A percentile compares a stretch with the other conserved stretches of the same genome.
Evolutionary conservation across 2,888 invertebrate species (phyloP).

Genomic region (Diloba caeruleocephala): DNA sequence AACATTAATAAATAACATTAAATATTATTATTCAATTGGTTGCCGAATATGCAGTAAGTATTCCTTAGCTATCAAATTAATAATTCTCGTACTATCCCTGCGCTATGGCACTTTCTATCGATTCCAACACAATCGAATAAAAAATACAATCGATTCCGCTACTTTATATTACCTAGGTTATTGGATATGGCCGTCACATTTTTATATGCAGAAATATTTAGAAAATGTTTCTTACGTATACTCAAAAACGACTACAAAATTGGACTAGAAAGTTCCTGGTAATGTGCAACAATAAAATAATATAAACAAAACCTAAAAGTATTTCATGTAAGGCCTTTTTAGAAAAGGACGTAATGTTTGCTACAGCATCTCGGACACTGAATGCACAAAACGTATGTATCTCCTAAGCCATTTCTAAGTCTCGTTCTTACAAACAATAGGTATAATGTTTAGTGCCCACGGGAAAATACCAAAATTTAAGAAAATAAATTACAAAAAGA

Average conservation of each 20-base stretch:
- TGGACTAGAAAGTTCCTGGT: constrained; percentile 54
- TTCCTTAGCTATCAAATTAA: neutral
- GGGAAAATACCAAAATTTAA: too few relatives aligned
- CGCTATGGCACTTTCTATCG: too few relatives aligned
- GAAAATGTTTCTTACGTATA: constrained; percentile 42
- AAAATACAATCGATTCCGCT: constrained; percentile 27
- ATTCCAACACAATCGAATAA: too few relatives aligned
- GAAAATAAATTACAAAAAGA: constrained; percentile 6
- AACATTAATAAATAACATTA: too few relatives aligned
- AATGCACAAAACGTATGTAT: too few relatives aligned
- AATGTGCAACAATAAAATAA: constrained; percentile 36
- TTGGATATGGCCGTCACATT: constrained; percentile 12
- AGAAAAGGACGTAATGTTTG: too few relatives aligned
- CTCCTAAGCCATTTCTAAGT: too few relatives aligned
- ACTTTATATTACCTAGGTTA: constrained; percentile 6
- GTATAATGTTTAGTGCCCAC: too few relatives aligned
- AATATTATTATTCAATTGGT: constrained; percentile 7
- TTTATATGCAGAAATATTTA: constrained; percentile 19
- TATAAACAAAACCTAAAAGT: constrained; percentile 35
- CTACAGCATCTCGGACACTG: too few relatives aligned
- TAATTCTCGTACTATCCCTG: constrained; percentile 4
- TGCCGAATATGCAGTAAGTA: constrained; percentile 7
- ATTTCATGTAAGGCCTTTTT: constrained; percentile 16
- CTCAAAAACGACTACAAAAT: constrained; percentile 49
- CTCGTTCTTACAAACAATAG: too few relatives aligned